phyloP scores from a whole-genome alignment of 2,113 vertebrate genomes.

The Nymphicus hollandicus region DNA sequence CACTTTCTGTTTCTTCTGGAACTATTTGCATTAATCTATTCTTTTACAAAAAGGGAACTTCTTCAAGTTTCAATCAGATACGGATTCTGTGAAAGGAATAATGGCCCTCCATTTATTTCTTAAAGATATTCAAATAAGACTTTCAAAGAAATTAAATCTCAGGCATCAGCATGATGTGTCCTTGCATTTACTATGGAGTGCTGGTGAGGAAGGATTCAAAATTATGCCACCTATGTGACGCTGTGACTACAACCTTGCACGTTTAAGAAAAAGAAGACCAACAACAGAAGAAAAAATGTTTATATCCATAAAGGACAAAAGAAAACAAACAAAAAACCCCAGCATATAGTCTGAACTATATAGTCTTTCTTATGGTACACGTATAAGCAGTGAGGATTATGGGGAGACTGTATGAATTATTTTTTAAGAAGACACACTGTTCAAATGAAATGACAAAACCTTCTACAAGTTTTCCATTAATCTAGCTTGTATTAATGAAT shows the following conservation, averaged over 20 bases:
- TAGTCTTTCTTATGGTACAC: background rate
- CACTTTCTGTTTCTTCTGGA: slow-evolving; percentile 39
- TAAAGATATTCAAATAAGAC: slow-evolving; percentile 35
- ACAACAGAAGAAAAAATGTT: background rate
- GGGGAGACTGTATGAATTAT: background rate
- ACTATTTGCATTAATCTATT: slow-evolving; percentile 52
- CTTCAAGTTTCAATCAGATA: slow-evolving; percentile 68
- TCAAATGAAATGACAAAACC: background rate
- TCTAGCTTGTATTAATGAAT: background rate
- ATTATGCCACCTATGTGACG: slow-evolving; percentile 31
- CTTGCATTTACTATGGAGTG: slow-evolving; percentile 34
- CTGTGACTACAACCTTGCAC: background rate
- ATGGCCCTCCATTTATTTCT: slow-evolving; percentile 40
- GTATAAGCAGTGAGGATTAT: background rate
- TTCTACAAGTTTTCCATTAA: background rate
- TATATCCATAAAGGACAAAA: background rate
- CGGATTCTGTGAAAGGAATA: slow-evolving; percentile 64
- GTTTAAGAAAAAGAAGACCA: background rate
- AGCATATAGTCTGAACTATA: background rate
- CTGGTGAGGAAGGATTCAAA: slow-evolving; percentile 21
- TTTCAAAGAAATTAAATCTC: slow-evolving; percentile 55
- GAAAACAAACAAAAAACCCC: slow-evolving; percentile 16
- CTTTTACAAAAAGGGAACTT: slow-evolving; percentile 64
- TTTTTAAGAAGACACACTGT: background rate
- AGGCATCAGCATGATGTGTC: background rate